Conservation (phyloP, 2,113 vertebrate genomes). For the Arothron firmamentum region DNA sequence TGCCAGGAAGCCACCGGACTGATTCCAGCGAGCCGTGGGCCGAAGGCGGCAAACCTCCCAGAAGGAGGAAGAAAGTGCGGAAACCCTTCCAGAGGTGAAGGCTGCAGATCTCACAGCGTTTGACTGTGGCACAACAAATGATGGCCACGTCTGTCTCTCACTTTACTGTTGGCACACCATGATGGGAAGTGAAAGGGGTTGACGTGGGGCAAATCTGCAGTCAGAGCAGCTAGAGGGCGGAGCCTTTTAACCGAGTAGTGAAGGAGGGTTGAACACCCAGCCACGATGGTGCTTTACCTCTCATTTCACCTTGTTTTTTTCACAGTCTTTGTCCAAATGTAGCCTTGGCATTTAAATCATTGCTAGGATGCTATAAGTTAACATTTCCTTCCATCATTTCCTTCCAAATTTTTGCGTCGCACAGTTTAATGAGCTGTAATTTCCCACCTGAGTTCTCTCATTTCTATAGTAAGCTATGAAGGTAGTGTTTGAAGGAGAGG, state of each 20-base stretch:
- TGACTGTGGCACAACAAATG: slow-evolving; percentile 43
- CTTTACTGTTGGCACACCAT: slow-evolving; percentile 48
- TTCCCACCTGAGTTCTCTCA: slow-evolving; percentile 41
- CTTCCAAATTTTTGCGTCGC: slow-evolving; percentile 59
- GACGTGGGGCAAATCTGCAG: slow-evolving; percentile 14
- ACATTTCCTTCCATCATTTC: slow-evolving; percentile 41
- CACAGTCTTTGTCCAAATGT: slow-evolving; percentile 49
- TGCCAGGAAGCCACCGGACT: slow-evolving; percentile 62
- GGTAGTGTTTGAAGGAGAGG: slow-evolving; percentile 7
- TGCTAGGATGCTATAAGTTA: slow-evolving; percentile 41
- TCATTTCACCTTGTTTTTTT: slow-evolving; percentile 44
- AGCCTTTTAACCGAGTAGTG: slow-evolving; percentile 33
- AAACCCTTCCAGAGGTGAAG: slow-evolving; percentile 88
- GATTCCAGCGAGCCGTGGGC: slow-evolving; percentile 67
- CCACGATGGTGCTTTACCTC: slow-evolving; percentile 52
- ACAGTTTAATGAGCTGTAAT: slow-evolving; percentile 50
- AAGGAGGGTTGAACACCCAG: slow-evolving; percentile 30
- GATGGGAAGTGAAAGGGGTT: slow-evolving; percentile 41
- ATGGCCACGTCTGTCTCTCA: slow-evolving; percentile 58
- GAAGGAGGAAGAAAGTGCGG: slow-evolving; percentile 86
- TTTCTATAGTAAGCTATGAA: slow-evolving; percentile 6
- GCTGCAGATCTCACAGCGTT: slow-evolving; percentile 13
- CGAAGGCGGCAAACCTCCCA: slow-evolving; percentile 77
- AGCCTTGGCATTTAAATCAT: slow-evolving; percentile 55
- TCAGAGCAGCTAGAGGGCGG: slow-evolving; percentile 39